Conservation (phyloP, 92 coral and sea anemone genomes). For the Parazoanthus swiftii region DNA sequence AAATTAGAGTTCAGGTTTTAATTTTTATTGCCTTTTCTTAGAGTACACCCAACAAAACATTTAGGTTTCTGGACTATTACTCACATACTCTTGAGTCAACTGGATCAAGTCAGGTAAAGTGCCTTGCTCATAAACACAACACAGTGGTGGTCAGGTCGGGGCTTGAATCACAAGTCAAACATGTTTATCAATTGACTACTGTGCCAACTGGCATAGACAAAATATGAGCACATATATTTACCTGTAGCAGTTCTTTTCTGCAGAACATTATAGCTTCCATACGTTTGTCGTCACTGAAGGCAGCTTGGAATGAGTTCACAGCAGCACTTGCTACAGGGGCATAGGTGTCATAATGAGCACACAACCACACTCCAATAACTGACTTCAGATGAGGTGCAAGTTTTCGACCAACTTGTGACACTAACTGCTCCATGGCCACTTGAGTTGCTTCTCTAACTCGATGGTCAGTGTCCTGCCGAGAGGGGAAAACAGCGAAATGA, state of each 20-base stretch:
- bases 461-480: conserved; percentile 81
- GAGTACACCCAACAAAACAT: too few relatives aligned
- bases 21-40: too few relatives aligned
- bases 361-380: conserved; percentile 88
- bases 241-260: conserved; percentile 82
- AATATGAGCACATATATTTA: conserved; percentile 1
- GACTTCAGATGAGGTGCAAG: conserved; percentile 94
- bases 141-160: too few relatives aligned
- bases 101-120: too few relatives aligned
- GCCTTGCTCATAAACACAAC: too few relatives aligned
- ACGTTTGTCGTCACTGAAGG: conserved; percentile 83
- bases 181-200: too few relatives aligned
- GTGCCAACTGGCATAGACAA: too few relatives aligned
- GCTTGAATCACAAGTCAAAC: too few relatives aligned
- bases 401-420: conserved; percentile 81
- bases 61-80: too few relatives aligned
- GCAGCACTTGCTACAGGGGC: conserved; percentile 90
- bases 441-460: conserved; percentile 95
- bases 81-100: too few relatives aligned
- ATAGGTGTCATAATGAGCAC: conserved; percentile 89
- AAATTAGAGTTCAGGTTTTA: too few relatives aligned
- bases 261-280: conserved; percentile 86
- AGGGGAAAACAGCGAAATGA: background rate
- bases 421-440: conserved; percentile 90
- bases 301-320: conserved; percentile 78